phyloP scores from a whole-genome alignment of 2,888 invertebrate species.

The Strigamia transsilvanica region DNA sequence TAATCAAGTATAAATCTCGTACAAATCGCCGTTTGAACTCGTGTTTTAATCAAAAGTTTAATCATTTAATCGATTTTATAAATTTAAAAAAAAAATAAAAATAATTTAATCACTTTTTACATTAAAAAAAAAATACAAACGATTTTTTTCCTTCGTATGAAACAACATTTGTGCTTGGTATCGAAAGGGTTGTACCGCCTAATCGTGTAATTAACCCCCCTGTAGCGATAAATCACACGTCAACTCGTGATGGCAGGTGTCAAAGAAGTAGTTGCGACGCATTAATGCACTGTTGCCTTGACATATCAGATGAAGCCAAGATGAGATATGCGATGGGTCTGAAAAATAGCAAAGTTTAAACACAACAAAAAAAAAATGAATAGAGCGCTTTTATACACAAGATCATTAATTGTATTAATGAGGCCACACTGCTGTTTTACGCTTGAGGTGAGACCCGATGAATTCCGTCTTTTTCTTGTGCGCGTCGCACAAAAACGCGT shows the following conservation, averaged over 20 bases:
- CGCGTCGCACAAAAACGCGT: background rate
- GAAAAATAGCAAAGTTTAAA: background rate
- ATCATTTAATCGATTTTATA: no score
- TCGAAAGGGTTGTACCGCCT: background rate
- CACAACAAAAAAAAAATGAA: background rate
- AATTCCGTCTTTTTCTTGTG: background rate
- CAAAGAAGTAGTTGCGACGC: background rate
- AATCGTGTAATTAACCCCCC: constrained; percentile 13
- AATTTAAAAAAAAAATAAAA: no score
- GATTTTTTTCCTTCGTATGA: no score
- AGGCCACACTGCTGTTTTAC: background rate
- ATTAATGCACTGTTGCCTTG: background rate
- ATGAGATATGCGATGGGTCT: background rate
- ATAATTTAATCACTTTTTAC: no score
- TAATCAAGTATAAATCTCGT: background rate
- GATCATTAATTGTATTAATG: constrained; percentile 11
- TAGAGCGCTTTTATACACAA: background rate
- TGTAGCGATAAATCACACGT: constrained; percentile 15
- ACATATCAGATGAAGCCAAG: background rate
- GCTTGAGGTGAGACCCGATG: background rate
- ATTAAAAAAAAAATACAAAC: no score
- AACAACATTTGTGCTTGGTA: background rate
- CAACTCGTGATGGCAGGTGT: background rate
- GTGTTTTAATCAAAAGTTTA: no score
- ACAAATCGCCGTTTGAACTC: no score